These are phyloP conservation scores for Drosophila neocordata DNA, from an alignment of 1,140 invertebrate genomes.

Conservation along the genomic window DNA sequence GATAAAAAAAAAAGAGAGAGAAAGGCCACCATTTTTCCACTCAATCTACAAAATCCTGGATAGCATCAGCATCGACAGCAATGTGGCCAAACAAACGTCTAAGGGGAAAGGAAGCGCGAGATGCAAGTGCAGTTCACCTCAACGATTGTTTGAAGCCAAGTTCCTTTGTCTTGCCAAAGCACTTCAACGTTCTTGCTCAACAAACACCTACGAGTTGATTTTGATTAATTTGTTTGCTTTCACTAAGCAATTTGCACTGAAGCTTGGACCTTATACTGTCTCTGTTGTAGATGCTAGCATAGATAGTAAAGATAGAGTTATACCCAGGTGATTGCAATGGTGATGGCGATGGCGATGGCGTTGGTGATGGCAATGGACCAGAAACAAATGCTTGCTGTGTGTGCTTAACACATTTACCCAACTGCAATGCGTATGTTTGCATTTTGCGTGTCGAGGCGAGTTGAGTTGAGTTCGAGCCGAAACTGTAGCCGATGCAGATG, in stretches of 20 bases:
- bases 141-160: constrained; percentile 53
- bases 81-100: constrained; percentile 30
- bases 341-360: constrained; percentile 37
- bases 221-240: constrained; percentile 80
- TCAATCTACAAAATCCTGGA: constrained; percentile 10
- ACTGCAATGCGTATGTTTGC: constrained; percentile 78
- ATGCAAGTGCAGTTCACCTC: constrained; percentile 23
- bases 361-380: constrained; percentile 56
- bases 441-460: constrained; percentile 53
- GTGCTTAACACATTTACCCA: constrained; percentile 68
- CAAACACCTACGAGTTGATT: constrained; percentile 66
- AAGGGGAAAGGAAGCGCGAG: constrained; percentile 1
- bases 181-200: neutral
- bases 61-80: constrained; percentile 21
- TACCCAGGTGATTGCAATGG: constrained; percentile 68
- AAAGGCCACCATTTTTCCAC: constrained; percentile 2
- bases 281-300: constrained; percentile 8
- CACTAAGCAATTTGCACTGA: constrained; percentile 69
- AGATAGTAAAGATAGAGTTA: constrained; percentile 59
- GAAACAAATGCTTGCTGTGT: constrained; percentile 48
- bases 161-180: constrained; percentile 20
- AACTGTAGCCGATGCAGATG: neutral
- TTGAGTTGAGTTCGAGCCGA: constrained; percentile 17
- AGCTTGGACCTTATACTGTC: constrained; percentile 17
- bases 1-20: neutral